These are phyloP conservation scores for Plestiodon gilberti DNA, from an alignment of 2,113 vertebrate species.

Conservation along the genomic window DNA sequence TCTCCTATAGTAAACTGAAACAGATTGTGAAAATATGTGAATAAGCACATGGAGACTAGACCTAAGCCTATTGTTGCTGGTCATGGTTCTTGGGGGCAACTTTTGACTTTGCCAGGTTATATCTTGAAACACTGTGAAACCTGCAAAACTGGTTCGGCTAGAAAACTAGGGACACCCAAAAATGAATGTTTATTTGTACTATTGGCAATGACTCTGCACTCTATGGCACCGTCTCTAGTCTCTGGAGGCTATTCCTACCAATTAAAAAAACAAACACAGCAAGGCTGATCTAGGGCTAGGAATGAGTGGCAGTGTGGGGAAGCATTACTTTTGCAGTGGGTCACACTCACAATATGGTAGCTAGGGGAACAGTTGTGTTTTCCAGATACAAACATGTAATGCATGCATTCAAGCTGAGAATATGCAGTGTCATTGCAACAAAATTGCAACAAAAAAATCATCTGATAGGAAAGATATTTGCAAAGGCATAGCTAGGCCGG, in stretches of 20 bases:
- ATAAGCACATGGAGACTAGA: neutral
- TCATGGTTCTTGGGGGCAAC: neutral
- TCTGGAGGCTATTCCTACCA: neutral
- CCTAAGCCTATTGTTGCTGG: neutral
- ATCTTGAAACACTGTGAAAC: neutral
- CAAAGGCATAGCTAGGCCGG: too few species aligned
- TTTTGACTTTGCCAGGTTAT: neutral
- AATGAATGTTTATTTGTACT: neutral
- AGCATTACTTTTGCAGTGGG: neutral
- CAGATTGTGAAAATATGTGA: neutral
- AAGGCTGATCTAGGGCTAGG: neutral
- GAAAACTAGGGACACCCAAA: neutral
- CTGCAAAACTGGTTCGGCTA: slow-evolving; percentile 1
- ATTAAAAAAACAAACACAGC: neutral
- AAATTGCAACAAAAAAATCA: neutral
- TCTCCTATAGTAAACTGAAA: neutral
- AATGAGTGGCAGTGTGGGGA: neutral
- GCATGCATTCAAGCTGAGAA: neutral
- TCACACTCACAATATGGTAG: neutral
- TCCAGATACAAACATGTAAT: neutral
- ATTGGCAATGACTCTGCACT: neutral
- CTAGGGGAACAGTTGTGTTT: neutral
- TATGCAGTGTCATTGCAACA: neutral
- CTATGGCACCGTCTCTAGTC: neutral
- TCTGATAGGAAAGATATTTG: too few species aligned